These are phyloP conservation scores for Drosophila kanekoi DNA, from an alignment of 2,888 invertebrate species.

Conservation along the genomic window DNA sequence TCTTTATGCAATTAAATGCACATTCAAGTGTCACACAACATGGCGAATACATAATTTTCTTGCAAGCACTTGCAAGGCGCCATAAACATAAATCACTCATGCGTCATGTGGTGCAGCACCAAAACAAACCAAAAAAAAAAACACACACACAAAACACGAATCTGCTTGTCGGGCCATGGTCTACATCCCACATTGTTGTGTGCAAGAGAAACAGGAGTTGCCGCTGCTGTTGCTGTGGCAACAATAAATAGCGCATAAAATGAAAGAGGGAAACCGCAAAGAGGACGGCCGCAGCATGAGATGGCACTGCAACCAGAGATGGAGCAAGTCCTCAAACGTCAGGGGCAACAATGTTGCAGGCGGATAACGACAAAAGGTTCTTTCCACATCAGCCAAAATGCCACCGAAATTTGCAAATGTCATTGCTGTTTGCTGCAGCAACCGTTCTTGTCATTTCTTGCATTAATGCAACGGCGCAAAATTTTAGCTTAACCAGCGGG, in stretches of 20 bases:
- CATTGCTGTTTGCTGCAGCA: slow-evolving; percentile 31
- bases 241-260: slow-evolving; percentile 69
- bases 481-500: slow-evolving; percentile 48
- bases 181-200: slow-evolving; percentile 58
- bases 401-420: slow-evolving; percentile 57
- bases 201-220: slow-evolving; percentile 33
- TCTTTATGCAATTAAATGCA: slow-evolving; percentile 65
- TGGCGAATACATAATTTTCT: slow-evolving; percentile 58
- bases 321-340: slow-evolving; percentile 28
- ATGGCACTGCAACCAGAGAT: slow-evolving; percentile 10
- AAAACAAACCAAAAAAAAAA: slow-evolving; percentile 21
- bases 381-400: slow-evolving; percentile 38
- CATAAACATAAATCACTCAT: slow-evolving; percentile 73
- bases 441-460: slow-evolving; percentile 17
- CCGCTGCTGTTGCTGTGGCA: slow-evolving; percentile 18
- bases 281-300: slow-evolving; percentile 24
- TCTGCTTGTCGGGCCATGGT: slow-evolving; percentile 39
- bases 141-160: slow-evolving; percentile 30
- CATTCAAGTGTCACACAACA: slow-evolving; percentile 51
- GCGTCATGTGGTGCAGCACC: slow-evolving; percentile 68
- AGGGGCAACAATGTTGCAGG: slow-evolving; percentile 56
- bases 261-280: slow-evolving; percentile 53
- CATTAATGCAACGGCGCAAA: slow-evolving; percentile 56
- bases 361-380: slow-evolving; percentile 20
- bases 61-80: slow-evolving; percentile 41